Conservation (phyloP, 2,113 vertebrate species). For the Onychorhynchus coronatus region DNA sequence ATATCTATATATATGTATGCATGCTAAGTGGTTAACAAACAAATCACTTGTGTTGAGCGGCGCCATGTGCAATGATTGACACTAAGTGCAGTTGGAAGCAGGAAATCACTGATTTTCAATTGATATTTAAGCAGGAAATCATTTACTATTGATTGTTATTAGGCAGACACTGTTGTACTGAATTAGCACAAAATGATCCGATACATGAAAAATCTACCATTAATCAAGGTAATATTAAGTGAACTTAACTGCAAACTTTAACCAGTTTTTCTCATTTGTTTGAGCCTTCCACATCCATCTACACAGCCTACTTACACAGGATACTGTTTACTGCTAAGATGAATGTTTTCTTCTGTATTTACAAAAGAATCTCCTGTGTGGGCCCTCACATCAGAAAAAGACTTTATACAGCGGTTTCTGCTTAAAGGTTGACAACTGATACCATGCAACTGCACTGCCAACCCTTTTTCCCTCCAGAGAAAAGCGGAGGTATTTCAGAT, state of each 20-base stretch:
- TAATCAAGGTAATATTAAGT: not conserved
- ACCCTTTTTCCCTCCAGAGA: not conserved
- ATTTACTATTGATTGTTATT: not conserved
- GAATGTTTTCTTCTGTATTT: not conserved
- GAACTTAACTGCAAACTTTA: not conserved
- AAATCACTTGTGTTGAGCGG: not conserved
- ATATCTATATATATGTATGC: not conserved
- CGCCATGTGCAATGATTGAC: not conserved
- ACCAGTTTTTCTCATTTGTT: not conserved
- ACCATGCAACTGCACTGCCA: not conserved
- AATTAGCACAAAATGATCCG: not conserved
- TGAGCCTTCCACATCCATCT: not conserved
- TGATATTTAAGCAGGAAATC: slow-evolving; percentile 12
- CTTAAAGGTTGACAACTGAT: slow-evolving; percentile 2
- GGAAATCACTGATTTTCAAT: slow-evolving; percentile 18
- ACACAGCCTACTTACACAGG: not conserved
- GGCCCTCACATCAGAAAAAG: not conserved
- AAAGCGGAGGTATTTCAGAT: not conserved
- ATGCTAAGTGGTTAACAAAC: not conserved
- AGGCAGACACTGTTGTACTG: not conserved
- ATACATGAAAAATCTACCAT: not conserved
- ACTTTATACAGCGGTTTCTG: not conserved
- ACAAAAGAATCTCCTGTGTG: not conserved
- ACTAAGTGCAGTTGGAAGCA: not conserved
- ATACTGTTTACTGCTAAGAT: not conserved